Base-by-base conservation (phyloP, 2,888 invertebrate genomes). In the Meghimatium bilineatum region DNA sequence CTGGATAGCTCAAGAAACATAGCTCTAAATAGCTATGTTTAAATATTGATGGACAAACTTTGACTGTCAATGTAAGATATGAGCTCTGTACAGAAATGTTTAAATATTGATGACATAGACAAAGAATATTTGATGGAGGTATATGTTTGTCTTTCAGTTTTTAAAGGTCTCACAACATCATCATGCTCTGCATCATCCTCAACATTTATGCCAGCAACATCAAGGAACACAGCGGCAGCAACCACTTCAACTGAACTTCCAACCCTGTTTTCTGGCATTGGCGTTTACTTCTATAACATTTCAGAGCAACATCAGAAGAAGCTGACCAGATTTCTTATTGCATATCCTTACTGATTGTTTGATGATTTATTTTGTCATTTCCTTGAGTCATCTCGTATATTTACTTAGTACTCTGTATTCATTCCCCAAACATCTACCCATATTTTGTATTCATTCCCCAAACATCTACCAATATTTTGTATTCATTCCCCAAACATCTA, bases 241-340 rank as follows among this genome's bases (percentile, higher is more conserved):
- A 72, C 49, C 0, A 32, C 52, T 32, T 52, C 74, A 34, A 71
- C 82, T 10, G 60, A 77, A 6, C 80, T 92, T 69, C 88, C 89
- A 0, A 84, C 89, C 72, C 86, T 92, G 76, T 90, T 93, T 85
- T 83, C 87, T 52, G 91, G 90, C 10, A 77, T 89, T 6, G 85
- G 87, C 0, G 85, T 91, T 10, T 90, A 89, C 84, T 88, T 92
- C 71, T 88, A 91, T 36, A 88, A 89, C 20, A 84, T 92, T 26
- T 66, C 88, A 14, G 85, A 86, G 10, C 89, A 90, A 10, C 84
- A 88, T 12, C 85, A 84, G 74, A 91, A 90, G 72, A 88, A 85
- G 44, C 89, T 91, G 79, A 90, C 86, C 80, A 86, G 92, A 88
- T 91, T 90, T 82, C 87, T 93, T 67, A 87, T 92, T 63, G 91